Percentiles rank a stretch among this genome's conserved stretches.
Evolutionary conservation across 2,113 vertebrate species (phyloP).

Genomic region (Lamprologus speciosus): DNA sequence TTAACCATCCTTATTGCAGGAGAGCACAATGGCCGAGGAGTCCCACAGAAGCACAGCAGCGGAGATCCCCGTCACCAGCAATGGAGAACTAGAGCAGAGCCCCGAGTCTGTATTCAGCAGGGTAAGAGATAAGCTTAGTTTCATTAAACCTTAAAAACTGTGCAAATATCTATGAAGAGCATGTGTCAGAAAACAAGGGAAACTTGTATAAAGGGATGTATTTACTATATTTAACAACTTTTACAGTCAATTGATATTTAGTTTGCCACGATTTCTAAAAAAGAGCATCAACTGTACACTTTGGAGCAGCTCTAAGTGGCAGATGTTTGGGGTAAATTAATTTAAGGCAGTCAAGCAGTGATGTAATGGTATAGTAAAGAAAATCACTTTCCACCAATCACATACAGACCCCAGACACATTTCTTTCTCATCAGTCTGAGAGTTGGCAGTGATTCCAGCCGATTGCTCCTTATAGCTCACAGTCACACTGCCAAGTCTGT

Average conservation of each 20-base stretch:
- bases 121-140: conserved; percentile 63
- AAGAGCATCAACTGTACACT: background rate
- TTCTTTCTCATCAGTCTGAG: background rate
- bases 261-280: background rate
- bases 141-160: background rate
- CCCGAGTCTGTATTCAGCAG: conserved; percentile 77
- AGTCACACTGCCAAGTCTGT: background rate
- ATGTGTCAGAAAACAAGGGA: background rate
- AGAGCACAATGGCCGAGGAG: conserved; percentile 82
- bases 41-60: conserved; percentile 85
- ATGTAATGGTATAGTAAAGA: background rate
- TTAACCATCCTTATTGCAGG: conserved; percentile 48
- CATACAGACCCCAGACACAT: background rate
- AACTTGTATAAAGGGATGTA: background rate
- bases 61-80: conserved; percentile 93
- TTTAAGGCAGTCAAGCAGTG: background rate
- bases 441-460: background rate
- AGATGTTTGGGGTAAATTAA: background rate
- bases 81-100: conserved; percentile 83
- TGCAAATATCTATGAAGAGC: background rate
- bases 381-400: background rate
- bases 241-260: background rate
- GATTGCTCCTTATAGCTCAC: background rate
- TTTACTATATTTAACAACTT: background rate
- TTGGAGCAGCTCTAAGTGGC: background rate